A percentile compares a stretch with the other conserved stretches of the same genome.
Conservation (phyloP, 2,797 vertebrate genomes). For the Erethizon dorsatum region DNA sequence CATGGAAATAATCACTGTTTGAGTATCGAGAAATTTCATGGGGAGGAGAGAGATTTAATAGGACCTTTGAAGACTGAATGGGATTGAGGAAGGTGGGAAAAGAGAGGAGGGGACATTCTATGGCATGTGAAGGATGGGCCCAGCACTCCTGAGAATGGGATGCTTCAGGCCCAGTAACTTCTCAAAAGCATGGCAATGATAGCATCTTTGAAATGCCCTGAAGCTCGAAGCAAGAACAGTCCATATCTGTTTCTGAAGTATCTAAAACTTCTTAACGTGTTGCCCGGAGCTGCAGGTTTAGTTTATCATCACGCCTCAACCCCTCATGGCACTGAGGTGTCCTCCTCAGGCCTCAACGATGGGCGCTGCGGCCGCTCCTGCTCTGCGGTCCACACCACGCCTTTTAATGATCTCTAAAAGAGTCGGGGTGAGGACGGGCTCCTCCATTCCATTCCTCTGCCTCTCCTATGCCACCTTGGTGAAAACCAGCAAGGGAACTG, state of each 20-base stretch:
- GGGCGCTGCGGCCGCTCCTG: neutral
- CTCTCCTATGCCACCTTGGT: rapidly evolving
- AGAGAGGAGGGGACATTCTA: neutral
- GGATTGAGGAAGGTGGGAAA: constrained; percentile 19
- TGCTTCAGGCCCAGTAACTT: neutral
- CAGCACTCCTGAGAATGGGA: neutral
- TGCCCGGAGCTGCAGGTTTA: neutral
- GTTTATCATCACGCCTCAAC: neutral
- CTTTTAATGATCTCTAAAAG: neutral
- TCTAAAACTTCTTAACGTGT: neutral
- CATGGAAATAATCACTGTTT: neutral
- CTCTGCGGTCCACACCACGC: neutral
- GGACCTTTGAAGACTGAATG: constrained; percentile 15
- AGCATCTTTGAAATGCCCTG: neutral
- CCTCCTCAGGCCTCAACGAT: neutral
- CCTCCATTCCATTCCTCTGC: neutral
- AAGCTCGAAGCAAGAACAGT: neutral
- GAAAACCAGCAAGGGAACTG: neutral
- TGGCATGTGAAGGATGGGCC: neutral
- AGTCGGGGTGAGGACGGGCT: neutral
- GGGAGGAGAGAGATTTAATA: neutral
- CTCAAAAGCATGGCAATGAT: constrained; percentile 7
- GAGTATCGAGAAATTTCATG: neutral
- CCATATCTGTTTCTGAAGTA: neutral
- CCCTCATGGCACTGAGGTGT: neutral